A percentile compares a stretch with the other conserved stretches of the same genome.
These are phyloP conservation scores for Petrolisthes cinctipes DNA, from an alignment of 2,888 invertebrate species.

Conservation along the genomic window DNA sequence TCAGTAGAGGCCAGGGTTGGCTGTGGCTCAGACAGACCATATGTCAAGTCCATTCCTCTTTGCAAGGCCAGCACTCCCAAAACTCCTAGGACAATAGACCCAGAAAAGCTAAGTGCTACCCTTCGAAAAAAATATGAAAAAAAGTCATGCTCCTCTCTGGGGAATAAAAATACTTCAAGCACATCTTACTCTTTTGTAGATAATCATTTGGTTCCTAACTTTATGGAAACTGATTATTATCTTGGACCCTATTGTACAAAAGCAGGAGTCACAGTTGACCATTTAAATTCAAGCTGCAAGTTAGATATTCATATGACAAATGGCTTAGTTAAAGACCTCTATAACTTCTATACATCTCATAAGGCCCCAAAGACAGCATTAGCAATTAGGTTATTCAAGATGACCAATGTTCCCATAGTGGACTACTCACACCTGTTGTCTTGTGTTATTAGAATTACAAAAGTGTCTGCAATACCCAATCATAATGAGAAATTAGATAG, in stretches of 20 bases:
- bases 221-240: constrained; percentile 41
- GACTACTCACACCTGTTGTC: constrained; percentile 38
- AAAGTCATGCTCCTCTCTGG: neutral
- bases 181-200: constrained; percentile 14
- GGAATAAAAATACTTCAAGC: neutral
- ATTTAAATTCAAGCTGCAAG: constrained; percentile 40
- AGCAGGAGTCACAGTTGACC: constrained; percentile 43
- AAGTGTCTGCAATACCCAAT: neutral
- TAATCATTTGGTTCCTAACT: constrained; percentile 36
- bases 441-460: constrained; percentile 31
- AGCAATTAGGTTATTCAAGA: constrained; percentile 49
- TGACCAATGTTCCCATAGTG: constrained; percentile 9
- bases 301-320: constrained; percentile 36
- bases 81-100: neutral
- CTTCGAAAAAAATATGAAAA: neutral
- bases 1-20: neutral
- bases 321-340: constrained; percentile 57
- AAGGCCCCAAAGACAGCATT: constrained; percentile 53
- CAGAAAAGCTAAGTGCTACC: neutral
- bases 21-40: neutral
- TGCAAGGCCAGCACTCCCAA: neutral
- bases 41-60: too few relatives aligned
- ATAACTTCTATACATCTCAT: constrained; percentile 51
- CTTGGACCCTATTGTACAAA: constrained; percentile 54
- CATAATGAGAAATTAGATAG: neutral